phyloP scores from a whole-genome alignment of 2,888 invertebrate species.

The Drosophila hamatofila region DNA sequence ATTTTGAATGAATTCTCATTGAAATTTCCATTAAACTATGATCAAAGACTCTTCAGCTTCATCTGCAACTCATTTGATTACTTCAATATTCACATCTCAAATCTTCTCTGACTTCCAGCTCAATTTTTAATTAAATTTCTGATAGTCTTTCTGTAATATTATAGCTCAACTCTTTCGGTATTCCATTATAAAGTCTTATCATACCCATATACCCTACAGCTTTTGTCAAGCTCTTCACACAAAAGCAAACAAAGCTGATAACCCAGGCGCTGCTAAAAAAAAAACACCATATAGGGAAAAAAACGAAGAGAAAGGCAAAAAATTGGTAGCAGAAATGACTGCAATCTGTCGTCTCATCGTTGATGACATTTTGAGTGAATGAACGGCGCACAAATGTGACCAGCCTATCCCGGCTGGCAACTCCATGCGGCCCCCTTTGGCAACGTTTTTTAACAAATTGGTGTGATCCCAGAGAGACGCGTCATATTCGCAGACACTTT shows the following conservation, averaged over 20 bases:
- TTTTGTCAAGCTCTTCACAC: slow-evolving; percentile 10
- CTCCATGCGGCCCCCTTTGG: slow-evolving; percentile 12
- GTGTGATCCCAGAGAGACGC: slow-evolving; percentile 81
- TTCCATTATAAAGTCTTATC: neutral
- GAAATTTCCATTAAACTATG: neutral
- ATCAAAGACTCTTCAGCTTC: neutral
- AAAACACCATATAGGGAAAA: slow-evolving; percentile 15
- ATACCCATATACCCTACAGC: slow-evolving; percentile 38
- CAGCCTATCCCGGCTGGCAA: slow-evolving; percentile 64
- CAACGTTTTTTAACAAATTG: slow-evolving; percentile 79
- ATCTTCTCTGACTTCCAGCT: neutral
- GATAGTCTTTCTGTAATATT: neutral
- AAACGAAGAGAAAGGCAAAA: slow-evolving; percentile 11
- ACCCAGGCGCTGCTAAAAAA: slow-evolving; percentile 33
- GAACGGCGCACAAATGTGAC: slow-evolving; percentile 72
- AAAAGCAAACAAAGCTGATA: slow-evolving; percentile 46
- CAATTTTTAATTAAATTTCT: neutral
- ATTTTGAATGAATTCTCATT: neutral
- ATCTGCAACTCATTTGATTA: neutral
- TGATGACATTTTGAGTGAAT: slow-evolving; percentile 83
- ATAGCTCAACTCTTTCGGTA: neutral
- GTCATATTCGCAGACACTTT: slow-evolving; percentile 79
- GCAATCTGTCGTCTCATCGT: slow-evolving; percentile 80
- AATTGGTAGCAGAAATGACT: slow-evolving; percentile 69
- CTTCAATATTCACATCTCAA: neutral